Evolutionary conservation across 2,113 vertebrate genomes (phyloP), one percentile per base, ranked within the genome.

Genomic region (Macaca mulatta): DNA sequence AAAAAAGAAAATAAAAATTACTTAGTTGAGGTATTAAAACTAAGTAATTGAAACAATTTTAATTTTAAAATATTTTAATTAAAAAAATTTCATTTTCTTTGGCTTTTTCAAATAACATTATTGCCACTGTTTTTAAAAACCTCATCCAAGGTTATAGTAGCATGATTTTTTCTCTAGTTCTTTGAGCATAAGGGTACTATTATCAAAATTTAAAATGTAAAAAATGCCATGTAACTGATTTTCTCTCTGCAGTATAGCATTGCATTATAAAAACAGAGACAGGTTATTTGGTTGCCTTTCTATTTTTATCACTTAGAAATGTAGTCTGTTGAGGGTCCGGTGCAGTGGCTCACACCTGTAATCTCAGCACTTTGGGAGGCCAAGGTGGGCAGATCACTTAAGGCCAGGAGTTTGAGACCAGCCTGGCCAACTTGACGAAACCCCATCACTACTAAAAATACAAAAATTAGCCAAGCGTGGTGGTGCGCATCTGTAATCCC

Each of bases 31-130:
- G 16, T 74, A 80, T 85, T 90, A 84, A 97, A 75, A 75, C 69
- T 50, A 97, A 88, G 30, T 85, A 17, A 80, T 55, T 95, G 88
- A 75, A 87, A 88, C 7, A 48, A 13, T 52, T 92, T 94, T 90
- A 48, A 81, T 59, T 84, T 77, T 20, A 17, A 83, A 78, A 45
- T 69, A 79, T 48, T 79, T 80, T 67, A 52, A 52, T 72, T 74
- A 3, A 6, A 52, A 86, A 72, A 55, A 27, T 40, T 3, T 72
- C 22, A 78, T 88, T 83, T 88, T 59, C 16, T 89, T 74, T 89
- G 84, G 2, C 12, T 79, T 82, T 95, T 92, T 80, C 77, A 83
- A 52, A 40, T 87, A 69, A 45, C n/a, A 50, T 64, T 93, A 70
- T 59, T 86, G 52, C 35, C 61, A 16, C 64, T 91, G 7, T 59